Conservation (phyloP, 2,113 vertebrate species). For the Collichthys lucidus region DNA sequence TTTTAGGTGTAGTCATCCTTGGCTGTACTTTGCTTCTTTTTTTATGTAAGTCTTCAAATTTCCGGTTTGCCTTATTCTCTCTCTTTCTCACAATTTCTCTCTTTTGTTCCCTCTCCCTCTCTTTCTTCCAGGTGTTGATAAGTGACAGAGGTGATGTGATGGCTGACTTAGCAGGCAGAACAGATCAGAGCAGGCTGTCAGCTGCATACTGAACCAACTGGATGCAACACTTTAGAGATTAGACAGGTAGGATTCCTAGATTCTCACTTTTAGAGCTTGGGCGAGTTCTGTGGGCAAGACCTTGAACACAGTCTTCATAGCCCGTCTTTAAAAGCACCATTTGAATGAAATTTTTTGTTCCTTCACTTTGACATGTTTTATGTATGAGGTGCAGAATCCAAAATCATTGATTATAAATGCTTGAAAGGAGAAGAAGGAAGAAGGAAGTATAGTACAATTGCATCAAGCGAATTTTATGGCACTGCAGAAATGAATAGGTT, state of each 20-base stretch:
- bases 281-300: conserved; percentile 8
- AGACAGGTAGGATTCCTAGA: conserved; percentile 61
- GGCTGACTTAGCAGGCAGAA: conserved; percentile 52
- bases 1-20: conserved; percentile 34
- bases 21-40: conserved; percentile 21
- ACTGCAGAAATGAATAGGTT: not conserved
- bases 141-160: conserved; percentile 62
- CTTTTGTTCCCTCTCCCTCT: not conserved
- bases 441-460: not conserved
- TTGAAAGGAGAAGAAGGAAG: not conserved
- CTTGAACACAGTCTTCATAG: conserved; percentile 18
- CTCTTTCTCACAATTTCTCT: conserved; percentile 3
- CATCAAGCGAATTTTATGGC: not conserved
- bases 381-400: conserved; percentile 17
- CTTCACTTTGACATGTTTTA: conserved; percentile 30
- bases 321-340: conserved; percentile 30
- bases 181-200: conserved; percentile 49
- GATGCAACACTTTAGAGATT: conserved; percentile 23
- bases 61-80: not conserved
- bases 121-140: conserved; percentile 47
- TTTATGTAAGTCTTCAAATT: not conserved
- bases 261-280: conserved; percentile 14
- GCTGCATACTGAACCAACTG: conserved; percentile 60
- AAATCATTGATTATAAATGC: conserved; percentile 7
- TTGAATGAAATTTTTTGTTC: conserved; percentile 37